These are phyloP conservation scores for Probosciger aterrimus DNA, from an alignment of 2,113 vertebrate genomes.

Conservation along the genomic window DNA sequence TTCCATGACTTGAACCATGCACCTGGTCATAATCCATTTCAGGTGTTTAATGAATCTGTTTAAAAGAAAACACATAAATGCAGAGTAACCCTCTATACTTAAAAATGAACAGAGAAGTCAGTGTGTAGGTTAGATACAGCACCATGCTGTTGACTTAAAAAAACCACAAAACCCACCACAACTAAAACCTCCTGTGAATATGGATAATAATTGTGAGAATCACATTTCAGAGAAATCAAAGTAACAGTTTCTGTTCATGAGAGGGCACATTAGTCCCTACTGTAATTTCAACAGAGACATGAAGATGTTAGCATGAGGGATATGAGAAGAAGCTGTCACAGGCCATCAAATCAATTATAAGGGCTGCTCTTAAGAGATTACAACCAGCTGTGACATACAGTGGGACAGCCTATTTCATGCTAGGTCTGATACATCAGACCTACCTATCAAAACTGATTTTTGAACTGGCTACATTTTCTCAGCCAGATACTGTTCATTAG, in stretches of 20 bases:
- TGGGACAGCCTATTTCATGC: background rate
- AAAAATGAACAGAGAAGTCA: background rate
- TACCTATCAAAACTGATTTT: background rate
- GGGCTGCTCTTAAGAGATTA: background rate
- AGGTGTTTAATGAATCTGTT: slow-evolving; percentile 37
- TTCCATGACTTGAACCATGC: slow-evolving; percentile 1
- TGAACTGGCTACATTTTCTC: background rate
- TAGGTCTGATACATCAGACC: background rate
- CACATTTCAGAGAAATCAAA: background rate
- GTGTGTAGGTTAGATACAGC: background rate
- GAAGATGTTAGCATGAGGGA: background rate
- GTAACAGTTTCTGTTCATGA: background rate
- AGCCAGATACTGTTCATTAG: background rate
- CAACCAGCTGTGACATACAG: background rate
- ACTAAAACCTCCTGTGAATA: background rate
- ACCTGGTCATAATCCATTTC: background rate
- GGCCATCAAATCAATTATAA: background rate
- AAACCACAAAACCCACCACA: background rate
- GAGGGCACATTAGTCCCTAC: background rate
- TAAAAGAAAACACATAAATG: slow-evolving; percentile 30
- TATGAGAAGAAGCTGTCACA: background rate
- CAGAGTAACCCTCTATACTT: background rate
- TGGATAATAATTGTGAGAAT: background rate
- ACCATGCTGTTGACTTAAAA: background rate
- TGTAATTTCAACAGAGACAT: background rate